phyloP scores from a whole-genome alignment of 2,888 invertebrate species.

The Dolichomitus sp. region DNA sequence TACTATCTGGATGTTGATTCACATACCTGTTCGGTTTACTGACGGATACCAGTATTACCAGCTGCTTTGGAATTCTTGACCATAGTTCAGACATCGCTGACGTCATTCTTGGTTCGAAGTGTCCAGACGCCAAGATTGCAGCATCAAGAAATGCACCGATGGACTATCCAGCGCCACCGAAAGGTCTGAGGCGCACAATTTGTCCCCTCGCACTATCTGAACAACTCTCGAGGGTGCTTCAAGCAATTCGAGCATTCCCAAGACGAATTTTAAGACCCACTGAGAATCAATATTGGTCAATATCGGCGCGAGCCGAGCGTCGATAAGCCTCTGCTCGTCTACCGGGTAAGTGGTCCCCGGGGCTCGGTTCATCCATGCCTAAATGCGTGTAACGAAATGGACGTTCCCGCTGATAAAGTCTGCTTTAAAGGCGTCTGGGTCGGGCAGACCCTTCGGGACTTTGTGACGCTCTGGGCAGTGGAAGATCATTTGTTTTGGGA shows the following conservation, averaged over 20 bases:
- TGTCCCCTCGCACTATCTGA: conserved; percentile 70
- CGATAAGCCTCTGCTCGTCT: conserved; percentile 74
- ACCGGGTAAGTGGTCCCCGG: conserved; percentile 50
- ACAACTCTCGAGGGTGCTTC: conserved; percentile 52
- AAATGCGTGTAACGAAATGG: conserved; percentile 70
- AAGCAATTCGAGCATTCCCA: conserved; percentile 37
- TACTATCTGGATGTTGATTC: no score
- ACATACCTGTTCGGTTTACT: background rate
- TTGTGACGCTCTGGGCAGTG: conserved; percentile 16
- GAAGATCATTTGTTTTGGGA: conserved; percentile 18
- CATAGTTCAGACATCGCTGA: background rate
- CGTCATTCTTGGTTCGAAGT: background rate
- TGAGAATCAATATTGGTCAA: conserved; percentile 77
- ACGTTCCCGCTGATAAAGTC: conserved; percentile 65
- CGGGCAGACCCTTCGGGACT: conserved; percentile 44
- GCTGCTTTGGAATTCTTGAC: background rate
- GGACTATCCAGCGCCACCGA: conserved; percentile 59
- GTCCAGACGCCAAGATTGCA: conserved; percentile 26
- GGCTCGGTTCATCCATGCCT: conserved; percentile 53
- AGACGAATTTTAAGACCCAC: conserved; percentile 54
- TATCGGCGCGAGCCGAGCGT: conserved; percentile 55
- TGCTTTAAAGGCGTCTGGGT: conserved; percentile 38
- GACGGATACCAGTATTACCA: background rate
- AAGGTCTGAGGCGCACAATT: conserved; percentile 71
- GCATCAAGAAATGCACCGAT: conserved; percentile 70